phyloP scores from a whole-genome alignment of 2,888 invertebrate genomes.

The Chrysina gloriosa region DNA sequence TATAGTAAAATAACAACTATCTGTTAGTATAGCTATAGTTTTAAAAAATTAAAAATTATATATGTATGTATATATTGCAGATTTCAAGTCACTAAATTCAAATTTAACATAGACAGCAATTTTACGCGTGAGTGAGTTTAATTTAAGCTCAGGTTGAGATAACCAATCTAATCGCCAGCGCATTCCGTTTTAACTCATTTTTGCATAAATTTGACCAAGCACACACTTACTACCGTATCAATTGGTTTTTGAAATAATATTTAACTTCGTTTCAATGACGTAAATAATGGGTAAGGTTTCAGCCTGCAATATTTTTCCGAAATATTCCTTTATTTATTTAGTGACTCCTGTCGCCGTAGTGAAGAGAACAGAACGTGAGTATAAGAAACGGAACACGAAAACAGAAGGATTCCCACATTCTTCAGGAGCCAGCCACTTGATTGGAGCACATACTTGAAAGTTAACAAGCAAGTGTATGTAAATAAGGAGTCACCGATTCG shows the following conservation, averaged over 20 bases:
- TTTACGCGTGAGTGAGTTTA: no score
- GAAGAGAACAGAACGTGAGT: slow-evolving; percentile 5
- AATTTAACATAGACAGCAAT: no score
- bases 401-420: slow-evolving; percentile 51
- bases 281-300: no score
- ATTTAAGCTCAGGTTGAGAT: no score
- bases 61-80: no score
- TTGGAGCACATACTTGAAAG: slow-evolving; percentile 52
- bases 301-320: slow-evolving; percentile 8
- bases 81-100: no score
- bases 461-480: slow-evolving; percentile 52
- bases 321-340: slow-evolving; percentile 26
- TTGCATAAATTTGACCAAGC: no score
- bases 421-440: slow-evolving; percentile 49
- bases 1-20: no score
- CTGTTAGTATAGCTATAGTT: no score
- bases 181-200: no score
- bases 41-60: no score
- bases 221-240: neutral
- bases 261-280: neutral
- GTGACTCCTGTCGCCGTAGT: slow-evolving; percentile 14
- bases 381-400: slow-evolving; percentile 39
- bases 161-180: no score
- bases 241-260: neutral
- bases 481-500: slow-evolving; percentile 47